These are phyloP conservation scores for Promerops cafer DNA, from an alignment of 2,113 vertebrate genomes.

Conservation along the genomic window DNA sequence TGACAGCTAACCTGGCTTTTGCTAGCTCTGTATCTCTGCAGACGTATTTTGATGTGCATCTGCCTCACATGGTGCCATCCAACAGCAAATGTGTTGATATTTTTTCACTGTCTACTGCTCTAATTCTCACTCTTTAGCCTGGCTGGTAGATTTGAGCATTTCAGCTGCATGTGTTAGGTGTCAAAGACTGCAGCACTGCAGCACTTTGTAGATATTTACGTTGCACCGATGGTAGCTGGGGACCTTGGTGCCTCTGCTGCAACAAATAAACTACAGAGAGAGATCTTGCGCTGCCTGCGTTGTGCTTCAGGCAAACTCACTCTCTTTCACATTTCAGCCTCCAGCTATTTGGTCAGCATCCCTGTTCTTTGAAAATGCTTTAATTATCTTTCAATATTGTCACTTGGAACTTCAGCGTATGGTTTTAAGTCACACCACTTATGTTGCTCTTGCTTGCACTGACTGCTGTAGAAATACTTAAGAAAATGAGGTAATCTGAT, in stretches of 20 bases:
- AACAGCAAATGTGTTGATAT: not conserved
- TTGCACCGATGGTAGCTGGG: not conserved
- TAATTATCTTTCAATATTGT: not conserved
- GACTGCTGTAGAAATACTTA: not conserved
- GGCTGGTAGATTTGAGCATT: not conserved
- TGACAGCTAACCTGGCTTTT: not conserved
- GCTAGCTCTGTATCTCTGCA: not conserved
- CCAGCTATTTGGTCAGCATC: not conserved
- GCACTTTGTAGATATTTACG: not conserved
- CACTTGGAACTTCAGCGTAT: not conserved
- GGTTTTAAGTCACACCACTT: not conserved
- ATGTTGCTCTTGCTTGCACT: not conserved
- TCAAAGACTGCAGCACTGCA: conserved; percentile 10
- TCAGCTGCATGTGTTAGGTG: not conserved
- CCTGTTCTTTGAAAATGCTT: not conserved
- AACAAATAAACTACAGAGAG: not conserved
- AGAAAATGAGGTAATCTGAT: not conserved
- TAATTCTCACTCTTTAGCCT: not conserved
- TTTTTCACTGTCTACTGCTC: not conserved
- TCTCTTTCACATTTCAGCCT: not conserved
- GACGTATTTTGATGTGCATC: not conserved
- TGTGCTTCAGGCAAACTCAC: not conserved
- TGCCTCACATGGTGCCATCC: not conserved
- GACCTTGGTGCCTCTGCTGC: not conserved
- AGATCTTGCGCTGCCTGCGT: not conserved